Evolutionary conservation across 2,113 vertebrate genomes (phyloP).

Genomic region (Cyanistes caeruleus): DNA sequence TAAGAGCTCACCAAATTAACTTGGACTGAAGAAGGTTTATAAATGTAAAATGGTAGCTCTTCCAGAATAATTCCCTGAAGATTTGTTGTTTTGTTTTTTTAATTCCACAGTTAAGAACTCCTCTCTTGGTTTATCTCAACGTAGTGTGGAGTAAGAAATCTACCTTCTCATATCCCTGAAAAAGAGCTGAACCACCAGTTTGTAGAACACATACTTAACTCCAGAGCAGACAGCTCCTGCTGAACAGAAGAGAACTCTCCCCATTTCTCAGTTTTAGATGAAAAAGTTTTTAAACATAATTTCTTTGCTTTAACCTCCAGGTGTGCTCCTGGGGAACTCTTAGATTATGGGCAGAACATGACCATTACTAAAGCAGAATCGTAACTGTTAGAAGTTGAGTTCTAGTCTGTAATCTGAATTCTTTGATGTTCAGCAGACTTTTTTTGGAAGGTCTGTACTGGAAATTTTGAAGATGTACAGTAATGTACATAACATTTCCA

Average conservation of each 20-base stretch:
- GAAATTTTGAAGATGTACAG: not conserved
- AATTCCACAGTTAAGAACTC: not conserved
- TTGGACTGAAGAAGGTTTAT: not conserved
- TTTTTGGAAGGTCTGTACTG: not conserved
- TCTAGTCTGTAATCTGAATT: not conserved
- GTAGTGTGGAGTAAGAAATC: not conserved
- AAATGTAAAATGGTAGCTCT: not conserved
- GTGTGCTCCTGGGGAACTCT: not conserved
- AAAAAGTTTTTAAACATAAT: not conserved
- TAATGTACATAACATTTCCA: rapidly evolving
- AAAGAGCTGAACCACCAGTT: not conserved
- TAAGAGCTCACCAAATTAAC: not conserved
- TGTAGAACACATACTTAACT: not conserved
- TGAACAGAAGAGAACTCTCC: not conserved
- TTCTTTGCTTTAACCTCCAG: not conserved
- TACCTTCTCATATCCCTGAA: not conserved
- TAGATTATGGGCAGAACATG: not conserved
- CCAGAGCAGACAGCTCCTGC: not conserved
- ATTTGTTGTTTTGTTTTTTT: not conserved
- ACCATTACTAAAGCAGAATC: not conserved
- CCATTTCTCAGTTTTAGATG: not conserved
- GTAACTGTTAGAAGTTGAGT: not conserved
- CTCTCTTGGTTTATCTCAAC: not conserved
- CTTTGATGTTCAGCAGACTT: not conserved
- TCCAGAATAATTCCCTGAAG: not conserved